Evolutionary conservation across 1,140 invertebrate species (phyloP).

Genomic region (Atta colombica): DNA sequence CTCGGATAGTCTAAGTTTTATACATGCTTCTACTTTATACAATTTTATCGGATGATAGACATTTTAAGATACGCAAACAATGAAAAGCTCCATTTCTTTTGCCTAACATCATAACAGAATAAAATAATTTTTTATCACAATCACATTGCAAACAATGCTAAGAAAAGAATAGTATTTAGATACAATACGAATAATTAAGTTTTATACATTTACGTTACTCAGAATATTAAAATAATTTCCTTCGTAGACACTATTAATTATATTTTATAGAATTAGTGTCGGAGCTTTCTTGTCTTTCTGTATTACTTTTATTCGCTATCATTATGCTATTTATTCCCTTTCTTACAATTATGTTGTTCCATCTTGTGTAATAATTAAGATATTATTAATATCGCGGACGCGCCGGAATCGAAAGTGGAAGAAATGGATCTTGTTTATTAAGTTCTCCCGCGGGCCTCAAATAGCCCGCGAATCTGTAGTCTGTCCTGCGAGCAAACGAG

Average conservation of each 20-base stretch:
- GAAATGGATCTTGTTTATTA: conserved; percentile 36
- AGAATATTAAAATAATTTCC: background rate
- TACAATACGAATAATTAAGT: background rate
- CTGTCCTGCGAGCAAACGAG: background rate
- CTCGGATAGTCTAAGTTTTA: background rate
- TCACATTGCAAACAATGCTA: background rate
- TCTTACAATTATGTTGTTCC: background rate
- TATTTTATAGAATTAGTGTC: background rate
- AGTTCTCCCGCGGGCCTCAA: background rate
- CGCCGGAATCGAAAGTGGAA: background rate
- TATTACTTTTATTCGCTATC: background rate
- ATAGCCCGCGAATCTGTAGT: background rate
- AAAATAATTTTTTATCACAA: background rate
- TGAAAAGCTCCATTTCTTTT: background rate
- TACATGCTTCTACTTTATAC: background rate
- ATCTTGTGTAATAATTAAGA: background rate
- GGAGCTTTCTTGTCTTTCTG: background rate
- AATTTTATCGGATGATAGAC: background rate
- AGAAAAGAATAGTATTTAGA: background rate
- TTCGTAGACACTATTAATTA: too few relatives aligned
- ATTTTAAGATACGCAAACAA: background rate
- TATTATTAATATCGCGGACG: background rate
- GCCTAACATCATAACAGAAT: background rate
- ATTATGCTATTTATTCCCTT: background rate
- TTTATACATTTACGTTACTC: background rate